A percentile compares a stretch with the other conserved stretches of the same genome.
Conservation (phyloP, 2,888 invertebrate genomes). For the Escarpia spicata region DNA sequence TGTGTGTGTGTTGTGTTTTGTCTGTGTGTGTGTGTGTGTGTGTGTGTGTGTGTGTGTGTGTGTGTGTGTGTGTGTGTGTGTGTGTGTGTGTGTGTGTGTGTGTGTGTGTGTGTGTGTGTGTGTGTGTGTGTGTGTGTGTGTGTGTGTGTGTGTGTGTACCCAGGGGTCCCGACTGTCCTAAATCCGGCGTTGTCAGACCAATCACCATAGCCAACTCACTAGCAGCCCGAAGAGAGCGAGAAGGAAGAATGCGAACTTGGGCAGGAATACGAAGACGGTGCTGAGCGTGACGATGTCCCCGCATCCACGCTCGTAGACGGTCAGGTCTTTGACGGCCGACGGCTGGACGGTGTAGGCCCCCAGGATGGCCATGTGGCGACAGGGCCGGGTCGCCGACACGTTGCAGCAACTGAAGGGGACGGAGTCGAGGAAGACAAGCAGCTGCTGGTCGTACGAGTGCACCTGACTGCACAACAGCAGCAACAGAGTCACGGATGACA, state of each 20-base stretch:
- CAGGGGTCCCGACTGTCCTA: too few relatives aligned
- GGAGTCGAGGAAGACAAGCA: background rate
- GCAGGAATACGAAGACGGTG: background rate
- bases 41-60: too few relatives aligned
- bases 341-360: background rate
- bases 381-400: background rate
- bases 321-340: background rate
- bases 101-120: too few relatives aligned
- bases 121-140: too few relatives aligned
- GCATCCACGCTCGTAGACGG: background rate
- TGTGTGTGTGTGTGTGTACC: too few relatives aligned
- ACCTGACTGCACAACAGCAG: background rate
- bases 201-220: background rate
- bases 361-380: background rate
- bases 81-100: too few relatives aligned
- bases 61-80: too few relatives aligned
- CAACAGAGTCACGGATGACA: background rate
- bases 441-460: background rate
- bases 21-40: too few relatives aligned
- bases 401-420: background rate
- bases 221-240: background rate
- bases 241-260: background rate
- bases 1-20: too few relatives aligned
- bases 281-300: background rate
- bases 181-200: background rate